Conservation (phyloP, 2,113 vertebrate species). For the Ameiurus melas region DNA sequence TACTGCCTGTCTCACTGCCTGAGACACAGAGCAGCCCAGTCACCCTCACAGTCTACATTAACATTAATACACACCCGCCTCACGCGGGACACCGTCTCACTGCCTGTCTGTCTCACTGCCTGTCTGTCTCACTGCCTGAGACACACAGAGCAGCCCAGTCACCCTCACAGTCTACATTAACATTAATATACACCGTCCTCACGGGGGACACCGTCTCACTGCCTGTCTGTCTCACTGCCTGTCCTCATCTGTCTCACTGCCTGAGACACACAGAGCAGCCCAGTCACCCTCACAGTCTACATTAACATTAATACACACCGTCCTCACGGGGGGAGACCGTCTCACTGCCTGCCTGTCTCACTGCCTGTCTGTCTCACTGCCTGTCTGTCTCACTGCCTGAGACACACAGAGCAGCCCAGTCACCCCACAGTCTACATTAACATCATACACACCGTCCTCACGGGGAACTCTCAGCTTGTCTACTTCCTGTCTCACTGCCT, state of each 20-base stretch:
- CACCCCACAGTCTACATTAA: not conserved
- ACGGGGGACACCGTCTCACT: not conserved
- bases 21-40: not conserved
- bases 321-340: not conserved
- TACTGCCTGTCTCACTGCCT: too few species aligned
- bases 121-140: too few species aligned
- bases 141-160: not conserved
- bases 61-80: not conserved
- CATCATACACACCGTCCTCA: not conserved
- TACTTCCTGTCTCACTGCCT: not conserved
- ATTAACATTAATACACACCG: not conserved
- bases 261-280: conserved; percentile 1
- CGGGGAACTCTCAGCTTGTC: not conserved
- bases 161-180: not conserved
- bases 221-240: not conserved
- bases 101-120: not conserved
- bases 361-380: not conserved
- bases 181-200: not conserved
- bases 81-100: not conserved
- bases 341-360: not conserved
- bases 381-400: not conserved
- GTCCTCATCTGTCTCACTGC: too few species aligned
- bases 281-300: not conserved
- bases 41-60: not conserved
- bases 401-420: not conserved